Evolutionary conservation across 1,140 invertebrate genomes (phyloP), one percentile per base, ranked within the genome.

Genomic region (Macrobrachium rosenbergii): DNA sequence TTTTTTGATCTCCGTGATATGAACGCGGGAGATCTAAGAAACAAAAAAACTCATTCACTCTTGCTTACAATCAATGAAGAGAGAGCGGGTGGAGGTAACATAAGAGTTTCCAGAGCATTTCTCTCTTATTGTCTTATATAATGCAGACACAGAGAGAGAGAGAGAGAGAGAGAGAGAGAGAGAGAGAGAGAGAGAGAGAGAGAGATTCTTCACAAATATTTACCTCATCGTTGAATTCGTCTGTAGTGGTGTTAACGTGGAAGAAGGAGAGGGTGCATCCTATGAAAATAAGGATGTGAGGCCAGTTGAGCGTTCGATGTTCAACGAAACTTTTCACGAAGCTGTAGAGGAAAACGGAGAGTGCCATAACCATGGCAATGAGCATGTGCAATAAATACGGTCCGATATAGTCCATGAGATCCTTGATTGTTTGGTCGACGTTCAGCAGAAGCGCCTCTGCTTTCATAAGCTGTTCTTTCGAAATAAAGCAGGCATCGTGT

Each of bases 361-460:
- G 72, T 17, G 72, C 23, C n/a, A 75, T 14, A 14, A 75, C 37
- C 72, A 75, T 43, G 10, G 72, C 72, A 17, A 75, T 52, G 21
- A 75, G n/a, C 37, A 75, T n/a, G 72, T 45, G 52, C 16, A 75
- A 3, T 52, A 75, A 19, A 28, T 75, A 75, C 28, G 52, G 37
- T 52, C 72, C 72, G 37, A 75, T 75, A 28, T 75, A 75, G 2
- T 75, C 72, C 37, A 75, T 17, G 17, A 75, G n/a, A 14, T 75
- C 72, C 43, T 28, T 19, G 10, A 45, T 37, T 10, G 72, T 75
- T n/a, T 75, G 37, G 72, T 75, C 72, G 8, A 75, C 72, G 16
- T 43, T 19, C n/a, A 75, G n/a, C 72, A 75, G 6, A 5, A 75
- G 72, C 2, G 28, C n/a, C 16, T 75, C 72, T 17, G 72, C 72